Conservation (phyloP, 2,113 vertebrate species). For the Reinhardtius hippoglossoides region DNA sequence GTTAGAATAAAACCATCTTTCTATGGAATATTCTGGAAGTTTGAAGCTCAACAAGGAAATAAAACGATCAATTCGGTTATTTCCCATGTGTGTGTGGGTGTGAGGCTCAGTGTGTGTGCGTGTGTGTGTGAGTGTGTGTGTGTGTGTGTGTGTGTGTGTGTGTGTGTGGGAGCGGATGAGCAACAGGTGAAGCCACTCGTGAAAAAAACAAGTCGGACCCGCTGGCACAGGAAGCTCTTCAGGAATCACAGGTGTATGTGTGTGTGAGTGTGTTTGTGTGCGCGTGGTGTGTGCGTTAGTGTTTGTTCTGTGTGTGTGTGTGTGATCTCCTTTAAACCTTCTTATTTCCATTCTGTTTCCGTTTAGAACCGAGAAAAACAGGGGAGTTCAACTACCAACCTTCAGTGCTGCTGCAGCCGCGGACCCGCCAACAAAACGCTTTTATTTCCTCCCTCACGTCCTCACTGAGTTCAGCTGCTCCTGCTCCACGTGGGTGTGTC, state of each 20-base stretch:
- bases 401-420: not conserved
- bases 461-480: not conserved
- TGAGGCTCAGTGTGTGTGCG: not conserved
- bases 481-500: not conserved
- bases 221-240: not conserved
- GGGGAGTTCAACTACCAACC: conserved; percentile 15
- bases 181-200: conserved; percentile 18
- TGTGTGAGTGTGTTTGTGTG: not conserved
- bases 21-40: too few relatives aligned
- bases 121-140: too few relatives aligned
- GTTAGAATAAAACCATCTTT: too few relatives aligned
- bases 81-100: not conserved
- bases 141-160: not conserved
- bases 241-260: not conserved
- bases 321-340: not conserved
- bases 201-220: conserved; percentile 5
- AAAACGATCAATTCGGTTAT: not conserved
- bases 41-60: not conserved
- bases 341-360: too few relatives aligned
- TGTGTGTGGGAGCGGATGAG: not conserved
- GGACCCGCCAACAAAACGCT: not conserved
- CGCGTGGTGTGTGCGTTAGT: too few relatives aligned
- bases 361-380: not conserved
- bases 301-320: too few relatives aligned
- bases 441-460: not conserved